Evolutionary conservation across 2,113 vertebrate species (phyloP), one percentile per base, ranked within the genome.

Genomic region (Zootoca vivipara): DNA sequence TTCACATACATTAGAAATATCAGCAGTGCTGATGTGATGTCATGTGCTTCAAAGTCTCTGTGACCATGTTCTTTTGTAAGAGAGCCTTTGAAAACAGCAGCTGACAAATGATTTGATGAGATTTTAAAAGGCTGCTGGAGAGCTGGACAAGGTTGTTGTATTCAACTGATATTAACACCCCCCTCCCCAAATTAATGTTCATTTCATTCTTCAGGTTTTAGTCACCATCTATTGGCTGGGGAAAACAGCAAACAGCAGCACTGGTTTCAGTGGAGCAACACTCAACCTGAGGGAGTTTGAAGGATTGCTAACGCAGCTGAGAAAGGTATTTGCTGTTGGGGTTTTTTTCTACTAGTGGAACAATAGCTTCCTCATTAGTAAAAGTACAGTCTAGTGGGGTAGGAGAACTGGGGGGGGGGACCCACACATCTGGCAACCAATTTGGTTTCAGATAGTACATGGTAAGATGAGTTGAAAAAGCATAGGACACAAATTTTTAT

Each of bases 221-320:
- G 98, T 99, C 93, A 99, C 98, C 89, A 97, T 99, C 93, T 99
- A 99, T 95, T 99, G 99, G 99, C 96, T 99, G 95, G 99, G 99
- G 78, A 98, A 98, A 91, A 97, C 98, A 33, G 98, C 98, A 88
- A 99, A 99, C 92, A 96, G 96, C 97, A 98, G 97, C 83, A 94
- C 98, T 0, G 97, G 97, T 5, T 99, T 98, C 79, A 99, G 96
- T 64, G 99, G 99, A 93, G 98, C 98, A 33, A 98, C 98, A 0
- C 97, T 99, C 96, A 98, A 99, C 96, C 97, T 99, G 95, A 98
- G 98, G 91, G 98, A 98, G 94, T 99, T 99, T 83, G 98, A 99
- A 95, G 98, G 98, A 87, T 96, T 99, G 94, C 96, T 99, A 96
- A 98, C 97, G 95, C 99, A 98, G 96, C 98, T 99, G 98, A 97